phyloP scores from a whole-genome alignment of 2,113 vertebrate genomes.

The Psilopogon haemacephalus region DNA sequence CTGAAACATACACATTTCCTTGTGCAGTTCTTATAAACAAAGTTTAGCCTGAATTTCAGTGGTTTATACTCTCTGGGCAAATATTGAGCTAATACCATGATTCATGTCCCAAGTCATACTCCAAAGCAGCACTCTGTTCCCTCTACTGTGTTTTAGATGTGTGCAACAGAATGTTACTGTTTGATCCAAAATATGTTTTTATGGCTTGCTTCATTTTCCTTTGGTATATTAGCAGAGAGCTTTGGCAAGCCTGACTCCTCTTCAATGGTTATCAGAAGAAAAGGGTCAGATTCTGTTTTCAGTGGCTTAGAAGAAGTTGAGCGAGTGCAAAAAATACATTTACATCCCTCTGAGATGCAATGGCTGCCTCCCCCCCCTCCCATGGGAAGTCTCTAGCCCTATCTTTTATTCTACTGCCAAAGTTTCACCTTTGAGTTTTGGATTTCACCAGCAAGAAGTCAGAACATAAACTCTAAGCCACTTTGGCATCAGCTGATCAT shows the following conservation, averaged over 20 bases:
- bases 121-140: conserved; percentile 32
- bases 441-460: background rate
- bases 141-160: conserved; percentile 1
- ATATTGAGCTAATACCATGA: conserved; percentile 33
- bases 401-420: background rate
- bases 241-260: background rate
- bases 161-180: conserved; percentile 44
- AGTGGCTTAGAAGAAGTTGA: background rate
- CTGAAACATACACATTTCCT: background rate
- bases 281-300: background rate
- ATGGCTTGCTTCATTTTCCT: conserved; percentile 2
- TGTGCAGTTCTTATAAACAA: background rate
- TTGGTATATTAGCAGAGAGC: background rate
- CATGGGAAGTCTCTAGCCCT: background rate
- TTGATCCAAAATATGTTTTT: conserved; percentile 43
- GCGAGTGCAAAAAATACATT: background rate
- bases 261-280: background rate
- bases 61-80: conserved; percentile 36
- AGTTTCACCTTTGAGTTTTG: background rate
- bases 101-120: conserved; percentile 18
- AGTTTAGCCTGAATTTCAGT: conserved; percentile 3
- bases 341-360: background rate
- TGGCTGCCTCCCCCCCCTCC: background rate
- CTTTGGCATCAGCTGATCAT: background rate
- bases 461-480: background rate